Base-by-base conservation (phyloP, 2,113 vertebrate species). In the Dolichallabes microphthalmus region DNA sequence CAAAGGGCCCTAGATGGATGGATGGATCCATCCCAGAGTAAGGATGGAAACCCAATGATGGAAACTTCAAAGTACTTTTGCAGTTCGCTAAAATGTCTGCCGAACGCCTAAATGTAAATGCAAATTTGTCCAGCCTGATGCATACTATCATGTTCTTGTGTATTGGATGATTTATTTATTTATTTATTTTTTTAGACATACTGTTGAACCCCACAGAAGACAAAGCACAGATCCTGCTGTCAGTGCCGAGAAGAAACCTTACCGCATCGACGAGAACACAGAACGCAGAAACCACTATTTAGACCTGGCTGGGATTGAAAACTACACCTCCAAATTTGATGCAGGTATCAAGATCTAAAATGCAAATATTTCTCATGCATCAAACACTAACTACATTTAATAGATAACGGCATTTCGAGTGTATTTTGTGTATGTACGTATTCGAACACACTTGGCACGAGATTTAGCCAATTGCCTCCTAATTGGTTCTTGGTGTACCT, bases 281-380 rank as follows among this genome's bases (percentile, higher is more conserved):
- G 97, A 98, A 92, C 96, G 97, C 92, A 96, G 97, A 94, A 98
- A 98, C 94, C 97, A 98, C 95, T 98, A 98, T 91, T 94, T 97
- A 91, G 97, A 98, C 91, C 94, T 98, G 52, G 96, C 96, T 27
- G 97, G 97, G 82, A 97, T 97, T 91, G 97, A 98, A 91, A 98
- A 98, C 93, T 97, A 96, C 90, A 94, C 96, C 0, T 98, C 97
- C 53, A 96, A 95, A 89, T 97, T 97, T 90, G 96, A 96, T 80
- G 92, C 95, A 90, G 96, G 97, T 96, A 94, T 85, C 89, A 32
- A 32, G 6, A 30, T 27, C n/a, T 66, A 15, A 22, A 64, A 66
- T 45, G 50, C 9, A 66, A 53, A 39, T 3, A 17, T 6, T 61
- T 71, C 19, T 22, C 11, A 17, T 69, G 6, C 25, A 68, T 15